phyloP scores from a whole-genome alignment of 2,888 invertebrate species.

The Drosophila nr. fundita region DNA sequence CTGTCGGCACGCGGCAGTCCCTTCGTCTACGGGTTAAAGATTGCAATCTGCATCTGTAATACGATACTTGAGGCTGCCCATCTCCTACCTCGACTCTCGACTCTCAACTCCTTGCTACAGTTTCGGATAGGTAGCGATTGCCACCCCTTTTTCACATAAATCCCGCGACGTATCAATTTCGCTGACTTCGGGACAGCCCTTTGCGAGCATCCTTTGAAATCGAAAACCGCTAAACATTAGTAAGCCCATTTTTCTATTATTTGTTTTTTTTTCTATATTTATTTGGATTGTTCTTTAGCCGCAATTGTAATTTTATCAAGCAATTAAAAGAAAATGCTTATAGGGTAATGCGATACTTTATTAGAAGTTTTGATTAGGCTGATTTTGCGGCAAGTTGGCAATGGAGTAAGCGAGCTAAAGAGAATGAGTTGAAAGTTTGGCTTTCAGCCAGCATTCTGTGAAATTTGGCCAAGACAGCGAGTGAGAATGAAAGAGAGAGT shows the following conservation, averaged over 20 bases:
- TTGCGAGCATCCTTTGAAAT: slow-evolving; percentile 74
- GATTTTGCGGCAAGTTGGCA: slow-evolving; percentile 1
- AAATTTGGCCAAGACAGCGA: background rate
- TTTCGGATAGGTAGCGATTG: slow-evolving; percentile 48
- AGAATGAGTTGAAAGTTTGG: background rate
- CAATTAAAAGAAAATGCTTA: slow-evolving; percentile 57
- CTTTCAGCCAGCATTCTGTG: background rate
- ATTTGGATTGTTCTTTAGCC: slow-evolving; percentile 55
- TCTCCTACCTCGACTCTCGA: slow-evolving; percentile 33
- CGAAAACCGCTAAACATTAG: slow-evolving; percentile 71
- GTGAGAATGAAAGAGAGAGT: too few relatives aligned
- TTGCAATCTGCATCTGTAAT: slow-evolving; percentile 71
- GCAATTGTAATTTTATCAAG: slow-evolving; percentile 76
- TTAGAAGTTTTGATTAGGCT: slow-evolving; percentile 57
- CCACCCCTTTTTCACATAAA: slow-evolving; percentile 67
- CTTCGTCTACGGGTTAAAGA: slow-evolving; percentile 60
- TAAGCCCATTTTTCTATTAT: slow-evolving; percentile 59
- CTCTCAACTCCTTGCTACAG: slow-evolving; percentile 58
- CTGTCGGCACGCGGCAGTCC: slow-evolving; percentile 64
- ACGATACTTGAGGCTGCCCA: slow-evolving; percentile 47
- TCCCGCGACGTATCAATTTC: slow-evolving; percentile 62
- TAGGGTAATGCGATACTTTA: slow-evolving; percentile 56
- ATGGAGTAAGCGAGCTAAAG: too few relatives aligned
- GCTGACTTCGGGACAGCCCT: slow-evolving; percentile 64
- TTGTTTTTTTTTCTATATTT: slow-evolving; percentile 23